phyloP scores from a whole-genome alignment of 2,113 vertebrate genomes.

The Elephantulus edwardii region DNA sequence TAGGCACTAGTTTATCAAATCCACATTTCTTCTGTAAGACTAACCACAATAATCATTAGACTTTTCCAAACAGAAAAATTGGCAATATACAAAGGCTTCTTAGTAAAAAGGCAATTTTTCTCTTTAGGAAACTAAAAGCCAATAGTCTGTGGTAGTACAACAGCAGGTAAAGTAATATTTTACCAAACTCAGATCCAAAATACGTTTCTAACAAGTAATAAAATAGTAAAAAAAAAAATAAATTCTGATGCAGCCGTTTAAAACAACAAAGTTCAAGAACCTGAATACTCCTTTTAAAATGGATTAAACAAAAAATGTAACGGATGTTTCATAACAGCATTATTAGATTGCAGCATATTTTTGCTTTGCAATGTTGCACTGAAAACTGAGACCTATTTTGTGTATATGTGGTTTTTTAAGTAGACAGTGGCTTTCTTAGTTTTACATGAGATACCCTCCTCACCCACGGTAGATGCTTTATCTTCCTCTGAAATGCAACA shows the following conservation, averaged over 20 bases:
- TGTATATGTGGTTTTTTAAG: conserved; percentile 32
- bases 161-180: conserved; percentile 74
- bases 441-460: conserved; percentile 52
- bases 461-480: conserved; percentile 20
- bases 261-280: conserved; percentile 80
- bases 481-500: conserved; percentile 60
- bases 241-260: conserved; percentile 79
- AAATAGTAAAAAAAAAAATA: too few species aligned
- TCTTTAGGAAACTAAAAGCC: conserved; percentile 84
- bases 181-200: too few species aligned
- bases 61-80: conserved; percentile 85
- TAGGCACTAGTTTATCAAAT: conserved; percentile 97
- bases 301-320: conserved; percentile 72
- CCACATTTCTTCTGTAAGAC: conserved; percentile 83
- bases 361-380: conserved; percentile 61
- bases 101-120: conserved; percentile 82
- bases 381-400: conserved; percentile 68
- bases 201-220: too few species aligned
- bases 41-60: conserved; percentile 83
- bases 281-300: conserved; percentile 76
- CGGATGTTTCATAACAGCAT: conserved; percentile 74
- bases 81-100: conserved; percentile 82
- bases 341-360: conserved; percentile 77
- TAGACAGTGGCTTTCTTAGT: conserved; percentile 55
- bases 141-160: conserved; percentile 76